Base-by-base conservation (phyloP, 2,888 invertebrate genomes). In the Arrhopalites spinosus region DNA sequence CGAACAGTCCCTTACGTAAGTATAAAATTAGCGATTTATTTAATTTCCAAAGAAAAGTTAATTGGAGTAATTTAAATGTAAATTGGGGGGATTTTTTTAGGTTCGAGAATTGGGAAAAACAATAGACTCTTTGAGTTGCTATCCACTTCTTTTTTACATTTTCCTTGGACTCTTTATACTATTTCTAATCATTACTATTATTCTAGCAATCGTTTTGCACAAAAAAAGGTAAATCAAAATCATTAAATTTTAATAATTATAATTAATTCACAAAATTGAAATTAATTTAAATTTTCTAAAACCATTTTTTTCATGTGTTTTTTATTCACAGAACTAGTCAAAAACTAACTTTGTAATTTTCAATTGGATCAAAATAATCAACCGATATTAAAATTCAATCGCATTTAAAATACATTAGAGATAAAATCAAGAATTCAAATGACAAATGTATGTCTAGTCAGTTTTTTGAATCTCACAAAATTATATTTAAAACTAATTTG, bases 131-230 rank as follows among this genome's bases (percentile, higher is more conserved):
- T 69, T 81, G 20, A 77, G 80, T 61, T 68, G 73, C 25, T 81
- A 79, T 47, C 79, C 78, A 13, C 66, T 78, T 2, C 78, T 80
- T 25, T 81, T 81, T 64, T 81, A 79, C 79, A 79, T 81, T 61
- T 80, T 78, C 23, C 67, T 81, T 1, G 80, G 77, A 23, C 73
- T 81, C 1, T 80, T 79, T 20, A 73, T 80, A 20, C 72, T 81
- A 73, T 80, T 80, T n/a, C 71, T 81, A 20, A 68, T 80, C 56
- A 73, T 81, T 30, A 73, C 79, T 25, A 72, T 81, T 59, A 74
- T 79, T 43, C 75, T 81, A 47, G 77, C 73, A 20, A 43, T 77
- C 29, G n/a, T 77, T 50, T 53, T 80, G 25, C 77, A 78, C 74
- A 73, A 77, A 56, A 78, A 78, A 67, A 74, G 79, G 79, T 79